phyloP scores from a whole-genome alignment of 2,888 invertebrate species.

The Aphodius sticticus region DNA sequence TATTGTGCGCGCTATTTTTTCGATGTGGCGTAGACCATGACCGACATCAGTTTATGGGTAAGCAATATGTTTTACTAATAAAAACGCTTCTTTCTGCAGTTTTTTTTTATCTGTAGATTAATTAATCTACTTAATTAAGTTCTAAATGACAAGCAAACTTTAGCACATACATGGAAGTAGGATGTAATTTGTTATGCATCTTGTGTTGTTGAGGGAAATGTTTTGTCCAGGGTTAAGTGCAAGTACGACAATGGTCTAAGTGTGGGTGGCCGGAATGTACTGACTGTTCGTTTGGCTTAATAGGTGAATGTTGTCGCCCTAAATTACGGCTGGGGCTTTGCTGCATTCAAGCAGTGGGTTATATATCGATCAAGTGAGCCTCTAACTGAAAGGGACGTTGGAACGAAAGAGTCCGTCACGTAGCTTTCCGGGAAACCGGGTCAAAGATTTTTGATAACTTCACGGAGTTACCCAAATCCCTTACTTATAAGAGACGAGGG shows the following conservation, averaged over 20 bases:
- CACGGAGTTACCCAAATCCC: background rate
- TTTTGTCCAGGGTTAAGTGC: background rate
- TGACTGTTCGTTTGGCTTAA: background rate
- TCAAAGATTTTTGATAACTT: conserved; percentile 4
- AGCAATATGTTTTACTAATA: too few relatives aligned
- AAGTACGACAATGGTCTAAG: background rate
- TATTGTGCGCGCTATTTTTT: too few relatives aligned
- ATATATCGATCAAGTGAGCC: background rate
- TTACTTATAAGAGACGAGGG: background rate
- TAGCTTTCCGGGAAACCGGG: background rate
- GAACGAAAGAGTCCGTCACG: background rate
- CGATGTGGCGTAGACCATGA: too few relatives aligned
- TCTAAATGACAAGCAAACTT: too few relatives aligned
- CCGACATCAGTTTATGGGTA: too few relatives aligned
- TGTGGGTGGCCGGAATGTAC: background rate
- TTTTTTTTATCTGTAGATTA: too few relatives aligned
- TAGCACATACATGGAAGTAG: too few relatives aligned
- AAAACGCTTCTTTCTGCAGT: too few relatives aligned
- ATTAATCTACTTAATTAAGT: too few relatives aligned
- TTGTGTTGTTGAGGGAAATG: background rate
- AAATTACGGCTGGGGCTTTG: background rate
- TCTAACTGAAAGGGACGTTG: background rate
- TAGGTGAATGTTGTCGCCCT: background rate
- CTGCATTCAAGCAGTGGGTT: background rate
- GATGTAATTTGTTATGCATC: too few relatives aligned